Evolutionary conservation across 2,113 vertebrate genomes (phyloP).

Genomic region (Chlamydotis undulata): DNA sequence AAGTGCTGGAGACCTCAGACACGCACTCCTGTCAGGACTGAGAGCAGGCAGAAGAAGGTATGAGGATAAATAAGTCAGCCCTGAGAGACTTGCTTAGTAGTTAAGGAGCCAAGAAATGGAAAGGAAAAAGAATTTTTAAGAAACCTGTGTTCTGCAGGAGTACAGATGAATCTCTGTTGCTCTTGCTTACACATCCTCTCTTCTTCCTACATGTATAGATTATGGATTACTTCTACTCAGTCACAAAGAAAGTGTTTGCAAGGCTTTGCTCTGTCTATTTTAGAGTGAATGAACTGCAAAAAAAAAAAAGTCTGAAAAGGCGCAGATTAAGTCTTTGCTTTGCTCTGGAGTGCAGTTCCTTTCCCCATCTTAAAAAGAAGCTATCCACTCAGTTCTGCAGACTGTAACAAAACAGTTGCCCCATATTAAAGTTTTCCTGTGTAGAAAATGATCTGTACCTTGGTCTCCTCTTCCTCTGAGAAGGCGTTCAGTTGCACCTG

Average conservation of each 20-base stretch:
- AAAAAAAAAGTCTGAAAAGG: neutral
- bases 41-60: neutral
- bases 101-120: neutral
- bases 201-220: neutral
- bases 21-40: neutral
- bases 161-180: neutral
- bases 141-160: neutral
- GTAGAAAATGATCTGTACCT: neutral
- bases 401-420: neutral
- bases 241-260: neutral
- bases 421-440: neutral
- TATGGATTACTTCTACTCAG: neutral
- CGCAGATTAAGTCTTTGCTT: neutral
- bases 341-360: neutral
- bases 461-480: neutral
- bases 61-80: neutral
- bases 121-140: neutral
- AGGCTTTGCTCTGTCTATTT: neutral
- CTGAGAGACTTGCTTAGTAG: neutral
- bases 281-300: neutral
- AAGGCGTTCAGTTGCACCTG: neutral
- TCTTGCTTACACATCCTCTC: neutral
- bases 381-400: neutral
- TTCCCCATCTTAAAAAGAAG: neutral
- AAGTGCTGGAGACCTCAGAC: neutral